Conservation (phyloP, 1,140 invertebrate species). For the Ladona fulva region DNA sequence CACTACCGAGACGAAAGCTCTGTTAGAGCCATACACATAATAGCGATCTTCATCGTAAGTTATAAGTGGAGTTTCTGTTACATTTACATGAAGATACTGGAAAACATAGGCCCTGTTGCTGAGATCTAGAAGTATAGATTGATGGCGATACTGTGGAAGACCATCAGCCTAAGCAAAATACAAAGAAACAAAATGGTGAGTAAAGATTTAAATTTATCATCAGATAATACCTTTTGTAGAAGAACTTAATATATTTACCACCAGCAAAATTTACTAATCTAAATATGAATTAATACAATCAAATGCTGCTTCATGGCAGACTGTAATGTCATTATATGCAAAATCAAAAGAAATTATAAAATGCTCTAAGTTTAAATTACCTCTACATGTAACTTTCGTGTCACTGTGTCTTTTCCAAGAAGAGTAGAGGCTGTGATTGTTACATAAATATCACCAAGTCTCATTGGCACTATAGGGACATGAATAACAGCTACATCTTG, state of each 20-base stretch:
- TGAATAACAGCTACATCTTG: constrained; percentile 75
- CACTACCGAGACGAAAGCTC: constrained; percentile 74
- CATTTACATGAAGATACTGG: constrained; percentile 90
- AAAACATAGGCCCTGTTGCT: constrained; percentile 85
- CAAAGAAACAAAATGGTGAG: too few relatives aligned
- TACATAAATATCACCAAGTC: constrained; percentile 69
- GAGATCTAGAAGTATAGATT: constrained; percentile 82
- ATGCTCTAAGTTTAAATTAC: constrained; percentile 34
- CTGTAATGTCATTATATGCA: too few relatives aligned
- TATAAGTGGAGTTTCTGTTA: constrained; percentile 83
- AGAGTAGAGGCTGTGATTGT: constrained; percentile 75
- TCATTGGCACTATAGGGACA: constrained; percentile 78
- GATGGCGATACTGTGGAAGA: constrained; percentile 81
- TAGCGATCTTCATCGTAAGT: constrained; percentile 81
- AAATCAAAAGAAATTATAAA: too few relatives aligned
- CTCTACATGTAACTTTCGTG: constrained; percentile 63
- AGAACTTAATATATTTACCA: too few relatives aligned
- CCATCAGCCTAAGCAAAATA: constrained; percentile 67
- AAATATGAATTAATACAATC: too few relatives aligned
- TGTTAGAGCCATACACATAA: constrained; percentile 91
- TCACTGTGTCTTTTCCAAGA: constrained; percentile 69
- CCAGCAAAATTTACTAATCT: too few relatives aligned
- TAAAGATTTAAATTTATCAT: too few relatives aligned
- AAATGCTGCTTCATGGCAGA: too few relatives aligned
- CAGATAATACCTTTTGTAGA: too few relatives aligned